Evolutionary conservation across 2,113 vertebrate species (phyloP), one percentile per base, ranked within the genome.

Genomic region (Melanostigma gelatinosum): DNA sequence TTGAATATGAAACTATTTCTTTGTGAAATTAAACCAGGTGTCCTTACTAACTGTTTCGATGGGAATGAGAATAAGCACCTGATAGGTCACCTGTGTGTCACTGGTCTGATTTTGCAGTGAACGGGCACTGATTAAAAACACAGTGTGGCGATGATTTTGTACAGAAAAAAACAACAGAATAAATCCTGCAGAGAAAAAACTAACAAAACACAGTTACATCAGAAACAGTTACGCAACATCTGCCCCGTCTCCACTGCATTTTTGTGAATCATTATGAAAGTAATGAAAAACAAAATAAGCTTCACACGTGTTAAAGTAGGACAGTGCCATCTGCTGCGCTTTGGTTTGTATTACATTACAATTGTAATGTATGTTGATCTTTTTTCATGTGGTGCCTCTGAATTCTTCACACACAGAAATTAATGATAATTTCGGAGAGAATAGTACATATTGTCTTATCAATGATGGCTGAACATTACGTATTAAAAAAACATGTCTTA

Each of bases 241-340:
- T 42, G 62, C 18, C 40, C 18, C 12, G 3, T n/a, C 18, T 42
- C 36, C 62, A 40, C 16, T 36, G 4, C 60, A 36, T n/a, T 16
- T 13, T 16, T 46, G 64, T 48, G 16, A 27, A 42, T 64, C 36
- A 40, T 63, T n/a, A n/a, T 13, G 7, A 50, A 52, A 18, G n/a
- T 32, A 9, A 57, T 32, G 11, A 50, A 40, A 60, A 73, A 44
- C 15, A 12, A 15, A 44, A 48, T 11, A 20, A 27, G 9, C 27
- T 65, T 4, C 32, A 75, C 38, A 72, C 34, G 44, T 69, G 62
- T 75, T 8, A 18, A 70, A 63, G 74, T 64, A 13, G 24, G n/a
- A 76, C 76, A 79, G 70, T 69, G 84, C 85, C 91, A 88, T 80
- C 91, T 89, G 63, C 65, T 54, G 89, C 0, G 0, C 38, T 40